Evolutionary conservation across 2,888 invertebrate genomes (phyloP).

Genomic region (Sclerodermus sp.): DNA sequence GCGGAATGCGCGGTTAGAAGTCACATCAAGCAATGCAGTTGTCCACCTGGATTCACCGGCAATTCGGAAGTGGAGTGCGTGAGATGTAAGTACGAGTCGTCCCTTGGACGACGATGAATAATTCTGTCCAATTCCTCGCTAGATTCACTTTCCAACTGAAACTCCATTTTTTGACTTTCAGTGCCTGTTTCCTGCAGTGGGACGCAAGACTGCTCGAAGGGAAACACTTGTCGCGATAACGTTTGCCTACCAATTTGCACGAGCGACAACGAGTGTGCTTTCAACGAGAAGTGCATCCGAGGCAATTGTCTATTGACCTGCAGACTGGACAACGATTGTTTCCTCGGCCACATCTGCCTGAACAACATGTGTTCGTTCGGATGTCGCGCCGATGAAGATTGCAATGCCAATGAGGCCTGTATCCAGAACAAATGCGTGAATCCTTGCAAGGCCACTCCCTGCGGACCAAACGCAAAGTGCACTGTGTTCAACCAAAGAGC

Average conservation of each 20-base stretch:
- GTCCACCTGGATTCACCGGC: conserved; percentile 84
- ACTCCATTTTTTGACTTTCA: conserved; percentile 45
- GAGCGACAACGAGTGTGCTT: conserved; percentile 80
- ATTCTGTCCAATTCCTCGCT: too few relatives aligned
- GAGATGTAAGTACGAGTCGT: conserved; percentile 65
- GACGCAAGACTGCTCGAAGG: conserved; percentile 71
- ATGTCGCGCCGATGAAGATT: conserved; percentile 85
- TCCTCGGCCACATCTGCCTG: conserved; percentile 86
- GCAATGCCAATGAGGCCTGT: conserved; percentile 82
- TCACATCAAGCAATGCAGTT: conserved; percentile 79
- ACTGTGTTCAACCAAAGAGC: conserved; percentile 80
- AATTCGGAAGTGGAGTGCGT: conserved; percentile 83
- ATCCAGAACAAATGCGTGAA: conserved; percentile 77
- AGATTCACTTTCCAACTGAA: too few relatives aligned
- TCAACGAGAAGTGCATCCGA: conserved; percentile 84
- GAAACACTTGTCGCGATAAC: conserved; percentile 76
- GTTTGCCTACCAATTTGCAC: conserved; percentile 79
- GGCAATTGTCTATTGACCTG: conserved; percentile 86
- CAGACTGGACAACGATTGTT: conserved; percentile 88
- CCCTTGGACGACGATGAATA: too few relatives aligned
- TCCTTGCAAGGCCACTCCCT: conserved; percentile 76
- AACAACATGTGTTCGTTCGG: conserved; percentile 84
- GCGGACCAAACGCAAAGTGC: conserved; percentile 84
- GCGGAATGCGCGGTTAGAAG: conserved; percentile 73
- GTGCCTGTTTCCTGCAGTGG: conserved; percentile 77